Percentiles rank a stretch among this genome's conserved stretches.
phyloP scores from a whole-genome alignment of 2,113 vertebrate genomes.

The cattle (Bos taurus) region ARS-UCD2.0 NC_037336.1:101793501-101794000 shows the following conservation, averaged over 20 bases:
- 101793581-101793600: fast-evolving
- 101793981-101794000: background rate
- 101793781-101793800: background rate
- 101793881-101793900: background rate
- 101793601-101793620: background rate
- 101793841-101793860: background rate
- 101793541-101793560: background rate
- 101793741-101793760: background rate
- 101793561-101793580: background rate
- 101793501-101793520: background rate
- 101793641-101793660: background rate
- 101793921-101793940: background rate
- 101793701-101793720: background rate
- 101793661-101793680: background rate
- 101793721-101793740: background rate
- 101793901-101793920: background rate
- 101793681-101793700: background rate
- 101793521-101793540: background rate
- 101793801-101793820: background rate
- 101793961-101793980: background rate
- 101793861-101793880: background rate
- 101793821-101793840: background rate
- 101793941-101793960: too few relatives aligned
- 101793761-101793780: background rate
- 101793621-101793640: background rate